A percentile compares a stretch with the other conserved stretches of the same genome.
Evolutionary conservation across 1,140 invertebrate genomes (phyloP).

Genomic region (Ceratina calcarata): DNA sequence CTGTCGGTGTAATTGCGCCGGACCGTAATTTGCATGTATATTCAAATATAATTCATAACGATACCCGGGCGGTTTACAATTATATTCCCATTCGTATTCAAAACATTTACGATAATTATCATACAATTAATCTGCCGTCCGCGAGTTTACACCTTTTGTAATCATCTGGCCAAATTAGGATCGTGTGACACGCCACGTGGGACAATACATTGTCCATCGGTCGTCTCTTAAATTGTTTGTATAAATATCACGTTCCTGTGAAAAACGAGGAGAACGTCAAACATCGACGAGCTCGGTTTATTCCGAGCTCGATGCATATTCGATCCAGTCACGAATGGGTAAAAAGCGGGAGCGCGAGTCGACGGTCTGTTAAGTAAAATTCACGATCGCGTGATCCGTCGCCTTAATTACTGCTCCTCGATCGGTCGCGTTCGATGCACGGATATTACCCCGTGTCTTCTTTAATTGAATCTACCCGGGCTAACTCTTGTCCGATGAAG

Average conservation of each 20-base stretch:
- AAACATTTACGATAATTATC: background rate
- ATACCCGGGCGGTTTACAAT: background rate
- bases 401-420: conserved; percentile 28
- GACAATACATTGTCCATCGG: too few species aligned
- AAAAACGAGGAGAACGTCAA: too few species aligned
- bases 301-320: background rate
- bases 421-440: background rate
- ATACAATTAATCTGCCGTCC: background rate
- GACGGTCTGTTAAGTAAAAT: conserved; percentile 9
- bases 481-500: background rate
- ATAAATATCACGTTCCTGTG: too few species aligned
- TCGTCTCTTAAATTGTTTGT: too few species aligned
- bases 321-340: background rate
- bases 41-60: too few species aligned
- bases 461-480: conserved; percentile 31
- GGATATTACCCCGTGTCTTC: conserved; percentile 21
- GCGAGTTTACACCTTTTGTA: background rate
- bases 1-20: too few species aligned
- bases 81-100: background rate
- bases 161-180: too few species aligned
- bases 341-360: conserved; percentile 15
- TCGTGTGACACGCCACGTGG: too few species aligned
- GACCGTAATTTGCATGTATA: too few species aligned
- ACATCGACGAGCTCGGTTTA: too few species aligned
- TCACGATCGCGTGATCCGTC: conserved; percentile 37